Base-by-base conservation (phyloP, 92 coral and sea anemone genomes). In the Porites rus region DNA sequence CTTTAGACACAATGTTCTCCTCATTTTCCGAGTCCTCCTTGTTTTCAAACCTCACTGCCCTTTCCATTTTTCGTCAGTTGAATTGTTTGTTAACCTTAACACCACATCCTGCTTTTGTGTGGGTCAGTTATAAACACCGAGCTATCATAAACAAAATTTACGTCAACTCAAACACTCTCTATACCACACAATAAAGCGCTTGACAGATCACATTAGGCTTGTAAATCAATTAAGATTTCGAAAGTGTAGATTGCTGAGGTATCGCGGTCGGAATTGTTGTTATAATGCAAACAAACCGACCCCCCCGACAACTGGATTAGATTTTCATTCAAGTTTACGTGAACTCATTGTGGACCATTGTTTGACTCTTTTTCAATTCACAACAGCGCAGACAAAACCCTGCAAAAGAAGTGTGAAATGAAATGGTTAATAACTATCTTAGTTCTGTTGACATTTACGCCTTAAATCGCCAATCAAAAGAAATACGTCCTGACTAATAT, bases 21-120 rank as follows among this genome's bases (percentile, higher is more conserved):
- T 87, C 92, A 7, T 91, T 86, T 18, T 88, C 89, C 9, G 71
- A 64, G 11, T 81, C 76, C 1, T 81, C 91, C 52, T 84, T 63
- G 71, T 91, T 91, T 58, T 88, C 91, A 69, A 91, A 91, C 25
- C 91, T 86, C 74, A 91, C 94, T 9, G 81, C 86, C 72, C 73
- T 78, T 52, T 91, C 92, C 76, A 90, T 75, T 19, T 58, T 69
- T 43, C 59, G 24, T 21, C 46, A 38, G 6, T 38, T 38, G 46
- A 38, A 38, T 38, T 38, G 46, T 38, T 9, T 2, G 13, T 22
- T 60, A 43, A 62, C 88, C 53, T 46, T 85, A 8, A 12, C 25
- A 52, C 31, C 18, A 6, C 67, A 38, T 70, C 28, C 65, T 68
- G 75, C 25, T 4, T 46, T 22, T 28, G 69, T 71, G 53, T 7